A percentile compares a stretch with the other conserved stretches of the same genome.
phyloP scores from a whole-genome alignment of 1,140 invertebrate species.

The Yoshiicerus persimilis region DNA sequence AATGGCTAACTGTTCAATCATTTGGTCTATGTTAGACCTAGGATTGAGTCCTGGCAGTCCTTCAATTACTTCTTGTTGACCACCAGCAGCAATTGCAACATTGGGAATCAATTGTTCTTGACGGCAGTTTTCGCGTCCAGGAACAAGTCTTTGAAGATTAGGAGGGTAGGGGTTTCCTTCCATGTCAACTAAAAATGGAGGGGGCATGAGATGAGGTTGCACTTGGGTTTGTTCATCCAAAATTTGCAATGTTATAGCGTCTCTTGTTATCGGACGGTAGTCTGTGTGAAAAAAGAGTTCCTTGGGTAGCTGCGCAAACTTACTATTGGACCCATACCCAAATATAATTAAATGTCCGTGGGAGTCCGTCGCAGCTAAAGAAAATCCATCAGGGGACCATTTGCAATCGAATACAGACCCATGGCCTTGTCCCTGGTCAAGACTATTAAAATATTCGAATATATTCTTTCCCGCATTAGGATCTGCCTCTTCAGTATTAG shows the following conservation, averaged over 20 bases:
- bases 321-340: conserved; percentile 66
- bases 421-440: conserved; percentile 78
- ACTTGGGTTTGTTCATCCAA: conserved; percentile 95
- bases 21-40: conserved; percentile 70
- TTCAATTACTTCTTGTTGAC: conserved; percentile 70
- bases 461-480: conserved; percentile 34
- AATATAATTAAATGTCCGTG: conserved; percentile 91
- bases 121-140: conserved; percentile 78
- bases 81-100: conserved; percentile 55
- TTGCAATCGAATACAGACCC: conserved; percentile 97
- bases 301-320: conserved; percentile 65
- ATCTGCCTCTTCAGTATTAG: not conserved
- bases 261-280: conserved; percentile 79
- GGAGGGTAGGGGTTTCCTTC: conserved; percentile 94
- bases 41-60: conserved; percentile 55
- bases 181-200: conserved; percentile 93
- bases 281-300: conserved; percentile 98
- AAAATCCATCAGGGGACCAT: conserved; percentile 86
- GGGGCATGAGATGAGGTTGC: conserved; percentile 97
- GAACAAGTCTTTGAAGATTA: conserved; percentile 80
- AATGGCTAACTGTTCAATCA: conserved; percentile 69
- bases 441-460: conserved; percentile 57
- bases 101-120: conserved; percentile 74
- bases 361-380: conserved; percentile 89
- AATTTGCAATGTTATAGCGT: conserved; percentile 66